A percentile compares a stretch with the other conserved stretches of the same genome.
phyloP scores from a whole-genome alignment of 1,140 invertebrate species.

The Mesaphorura yosii region DNA sequence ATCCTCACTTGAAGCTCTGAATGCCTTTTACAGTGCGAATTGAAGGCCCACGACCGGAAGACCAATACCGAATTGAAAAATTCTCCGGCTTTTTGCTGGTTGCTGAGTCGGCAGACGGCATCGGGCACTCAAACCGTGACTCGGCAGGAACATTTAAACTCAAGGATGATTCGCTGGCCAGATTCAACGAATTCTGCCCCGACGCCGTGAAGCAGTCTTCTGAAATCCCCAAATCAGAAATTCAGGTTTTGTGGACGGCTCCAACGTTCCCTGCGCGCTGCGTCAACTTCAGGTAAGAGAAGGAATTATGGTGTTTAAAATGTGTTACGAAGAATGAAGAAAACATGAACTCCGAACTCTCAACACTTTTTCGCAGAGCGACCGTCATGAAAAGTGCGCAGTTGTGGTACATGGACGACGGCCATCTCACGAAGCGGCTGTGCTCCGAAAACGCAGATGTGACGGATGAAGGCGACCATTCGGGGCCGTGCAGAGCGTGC shows the following conservation, averaged over 20 bases:
- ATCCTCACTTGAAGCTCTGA: slow-evolving; percentile 2
- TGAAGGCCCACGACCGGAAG: slow-evolving; percentile 37
- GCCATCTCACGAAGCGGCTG: slow-evolving; percentile 61
- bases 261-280: slow-evolving; percentile 41
- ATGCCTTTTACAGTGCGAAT: slow-evolving; percentile 35
- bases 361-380: slow-evolving; percentile 48
- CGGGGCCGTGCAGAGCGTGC: slow-evolving; percentile 64
- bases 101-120: slow-evolving; percentile 34
- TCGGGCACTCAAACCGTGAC: slow-evolving; percentile 23
- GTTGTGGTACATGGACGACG: slow-evolving; percentile 84
- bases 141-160: slow-evolving; percentile 34
- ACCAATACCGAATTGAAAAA: slow-evolving; percentile 39
- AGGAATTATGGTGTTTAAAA: not conserved
- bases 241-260: slow-evolving; percentile 46
- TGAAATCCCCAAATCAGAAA: slow-evolving; percentile 42
- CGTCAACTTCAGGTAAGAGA: slow-evolving; percentile 41
- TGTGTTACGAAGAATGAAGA: not conserved
- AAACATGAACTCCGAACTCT: not conserved
- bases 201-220: slow-evolving; percentile 44
- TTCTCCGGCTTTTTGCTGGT: slow-evolving; percentile 43
- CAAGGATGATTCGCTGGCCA: slow-evolving; percentile 38
- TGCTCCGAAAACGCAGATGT: slow-evolving; percentile 59
- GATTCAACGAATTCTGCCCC: slow-evolving; percentile 41
- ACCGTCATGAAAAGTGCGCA: slow-evolving; percentile 72
- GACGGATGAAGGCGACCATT: slow-evolving; percentile 38